Evolutionary conservation across 2,113 vertebrate genomes (phyloP).

Genomic region (Tretioscincus oriximinensis): DNA sequence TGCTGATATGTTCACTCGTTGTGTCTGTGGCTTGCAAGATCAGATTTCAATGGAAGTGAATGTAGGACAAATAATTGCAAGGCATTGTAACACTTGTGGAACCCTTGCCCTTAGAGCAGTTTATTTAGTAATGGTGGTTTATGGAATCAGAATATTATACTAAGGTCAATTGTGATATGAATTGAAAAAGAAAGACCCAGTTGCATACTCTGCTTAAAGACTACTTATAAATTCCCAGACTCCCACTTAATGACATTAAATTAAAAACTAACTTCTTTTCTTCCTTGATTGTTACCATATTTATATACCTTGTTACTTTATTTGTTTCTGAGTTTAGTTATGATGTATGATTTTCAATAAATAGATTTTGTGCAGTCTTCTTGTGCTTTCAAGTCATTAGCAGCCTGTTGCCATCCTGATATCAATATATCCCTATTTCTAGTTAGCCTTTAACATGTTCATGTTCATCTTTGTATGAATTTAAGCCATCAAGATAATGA

Average conservation of each 20-base stretch:
- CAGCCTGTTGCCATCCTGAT: too few species aligned
- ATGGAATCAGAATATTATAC: too few species aligned
- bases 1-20: too few species aligned
- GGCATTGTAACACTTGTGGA: too few species aligned
- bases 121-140: too few species aligned
- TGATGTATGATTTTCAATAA: neutral
- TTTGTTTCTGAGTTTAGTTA: neutral
- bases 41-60: too few species aligned
- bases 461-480: neutral
- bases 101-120: too few species aligned
- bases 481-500: neutral
- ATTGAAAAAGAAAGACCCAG: neutral
- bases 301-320: neutral
- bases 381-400: neutral
- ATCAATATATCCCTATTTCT: neutral
- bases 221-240: neutral
- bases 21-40: too few species aligned
- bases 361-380: neutral
- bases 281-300: neutral
- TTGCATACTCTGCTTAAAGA: neutral
- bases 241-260: neutral
- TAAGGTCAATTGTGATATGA: neutral
- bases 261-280: neutral
- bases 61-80: too few species aligned
- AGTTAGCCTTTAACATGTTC: neutral